These are phyloP conservation scores for Cryptocephalus moraei DNA, from an alignment of 2,888 invertebrate species.

Conservation along the genomic window DNA sequence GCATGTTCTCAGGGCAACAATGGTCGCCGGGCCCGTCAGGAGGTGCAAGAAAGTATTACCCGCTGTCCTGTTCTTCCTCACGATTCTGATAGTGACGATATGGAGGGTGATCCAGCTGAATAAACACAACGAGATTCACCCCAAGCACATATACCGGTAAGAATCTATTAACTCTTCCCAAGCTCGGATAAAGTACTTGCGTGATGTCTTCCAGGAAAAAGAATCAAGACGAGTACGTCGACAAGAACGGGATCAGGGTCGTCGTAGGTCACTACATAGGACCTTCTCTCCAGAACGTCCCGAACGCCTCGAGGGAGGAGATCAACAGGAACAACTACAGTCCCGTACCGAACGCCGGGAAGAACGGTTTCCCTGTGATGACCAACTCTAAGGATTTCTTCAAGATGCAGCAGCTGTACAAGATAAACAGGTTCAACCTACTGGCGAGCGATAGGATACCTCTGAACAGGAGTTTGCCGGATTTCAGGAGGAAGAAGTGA, in stretches of 20 bases:
- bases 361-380: constrained; percentile 69
- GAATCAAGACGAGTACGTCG: constrained; percentile 60
- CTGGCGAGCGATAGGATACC: constrained; percentile 82
- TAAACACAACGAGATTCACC: constrained; percentile 20
- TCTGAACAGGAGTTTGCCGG: constrained; percentile 72
- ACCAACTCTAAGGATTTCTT: constrained; percentile 64
- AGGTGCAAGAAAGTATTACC: constrained; percentile 29
- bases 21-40: constrained; percentile 30
- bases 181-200: no score
- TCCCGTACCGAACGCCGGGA: constrained; percentile 65
- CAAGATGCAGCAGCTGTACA: constrained; percentile 68
- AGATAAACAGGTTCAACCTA: constrained; percentile 79
- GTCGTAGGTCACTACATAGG: constrained; percentile 86
- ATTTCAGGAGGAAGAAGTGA: constrained; percentile 72
- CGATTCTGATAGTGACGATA: constrained; percentile 22
- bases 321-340: constrained; percentile 69
- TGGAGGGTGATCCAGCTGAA: constrained; percentile 20
- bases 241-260: constrained; percentile 66
- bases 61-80: constrained; percentile 21
- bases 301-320: constrained; percentile 61
- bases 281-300: constrained; percentile 49
- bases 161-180: neutral
- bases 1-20: constrained; percentile 6
- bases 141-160: constrained; percentile 28
- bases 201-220: constrained; percentile 39